phyloP scores from a whole-genome alignment of 1,140 invertebrate genomes.

The Plodia interpunctella region DNA sequence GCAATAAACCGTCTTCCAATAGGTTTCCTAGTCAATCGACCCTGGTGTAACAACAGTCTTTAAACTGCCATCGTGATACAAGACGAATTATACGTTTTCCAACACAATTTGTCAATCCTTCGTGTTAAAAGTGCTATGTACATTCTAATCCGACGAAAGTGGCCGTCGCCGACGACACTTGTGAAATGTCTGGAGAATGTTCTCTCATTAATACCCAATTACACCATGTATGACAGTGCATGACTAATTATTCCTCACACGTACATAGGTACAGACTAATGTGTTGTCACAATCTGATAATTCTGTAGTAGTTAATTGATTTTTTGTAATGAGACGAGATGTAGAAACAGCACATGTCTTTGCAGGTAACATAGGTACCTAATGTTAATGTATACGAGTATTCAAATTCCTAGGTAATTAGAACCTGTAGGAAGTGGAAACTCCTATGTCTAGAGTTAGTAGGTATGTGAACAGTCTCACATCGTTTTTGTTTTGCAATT shows the following conservation, averaged over 20 bases:
- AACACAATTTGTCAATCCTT: too few species aligned
- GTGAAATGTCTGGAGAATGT: slow-evolving; percentile 20
- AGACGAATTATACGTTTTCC: not conserved
- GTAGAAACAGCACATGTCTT: slow-evolving; percentile 1
- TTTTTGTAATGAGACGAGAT: not conserved
- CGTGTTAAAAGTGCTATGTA: not conserved
- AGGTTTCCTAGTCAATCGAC: too few species aligned
- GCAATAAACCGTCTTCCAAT: too few species aligned
- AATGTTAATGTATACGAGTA: too few species aligned
- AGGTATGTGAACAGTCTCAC: too few species aligned
- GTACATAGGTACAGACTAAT: slow-evolving; percentile 2
- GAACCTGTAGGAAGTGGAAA: too few species aligned
- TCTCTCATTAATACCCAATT: slow-evolving; percentile 34
- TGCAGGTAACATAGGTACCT: too few species aligned
- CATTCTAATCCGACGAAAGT: slow-evolving; percentile 21
- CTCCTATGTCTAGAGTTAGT: too few species aligned
- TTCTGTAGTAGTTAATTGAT: not conserved
- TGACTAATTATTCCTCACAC: slow-evolving; percentile 7
- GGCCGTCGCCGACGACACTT: slow-evolving; percentile 12
- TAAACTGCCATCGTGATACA: not conserved
- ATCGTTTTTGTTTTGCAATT: too few species aligned
- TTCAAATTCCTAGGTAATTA: too few species aligned
- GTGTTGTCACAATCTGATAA: slow-evolving; percentile 3
- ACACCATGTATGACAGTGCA: slow-evolving; percentile 16
- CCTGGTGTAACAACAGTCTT: too few species aligned